Evolutionary conservation across 2,797 vertebrate genomes (phyloP), one percentile per base, ranked within the genome.

Genomic region (Clarias platycephalus): DNA sequence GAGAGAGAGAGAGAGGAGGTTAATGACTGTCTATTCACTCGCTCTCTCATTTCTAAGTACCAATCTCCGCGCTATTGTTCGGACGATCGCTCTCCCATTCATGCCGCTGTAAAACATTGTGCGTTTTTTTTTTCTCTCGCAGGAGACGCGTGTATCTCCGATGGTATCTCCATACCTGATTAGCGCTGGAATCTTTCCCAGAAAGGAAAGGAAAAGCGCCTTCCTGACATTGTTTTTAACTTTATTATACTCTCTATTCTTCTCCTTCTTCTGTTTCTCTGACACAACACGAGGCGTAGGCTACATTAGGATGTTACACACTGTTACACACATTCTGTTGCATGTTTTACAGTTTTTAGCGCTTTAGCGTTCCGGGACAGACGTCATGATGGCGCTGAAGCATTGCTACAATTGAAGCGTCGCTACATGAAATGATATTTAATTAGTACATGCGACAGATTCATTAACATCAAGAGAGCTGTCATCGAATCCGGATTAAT

Each of bases 61-160:
- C 91, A 93, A 93, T 94, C 93, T 93, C 92, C 89, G 88, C 90
- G 89, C 91, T 88, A 94, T 95, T 94, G 91, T 94, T 92, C 92
- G 83, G 85, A 84, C 87, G 79, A 85, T 91, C 92, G 88, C 91
- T 67, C 88, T 86, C 89, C 84, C 83, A 83, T 91, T 88, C 82
- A 85, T 84, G 80, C 91, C 91, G 93, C 93, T 93, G 92, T 89
- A 92, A 90, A 92, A 90, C 91, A 91, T 87, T 88, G 88, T 40
- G 79, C 64, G 79, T 53, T 62, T 79, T 60, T 79, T 22, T 12
- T 22, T 10, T 5, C 58, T 3, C 49, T 58, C 31, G 75, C 75
- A 60, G 44, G 75, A 77, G 75, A 57, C n/a, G 81, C 60, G 10
- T 4, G 81, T 49, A 80, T 80, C 60, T 80, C 78, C 5, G 62